phyloP scores from a whole-genome alignment of 1,140 invertebrate genomes.

The Lasaia peninsularis region DNA sequence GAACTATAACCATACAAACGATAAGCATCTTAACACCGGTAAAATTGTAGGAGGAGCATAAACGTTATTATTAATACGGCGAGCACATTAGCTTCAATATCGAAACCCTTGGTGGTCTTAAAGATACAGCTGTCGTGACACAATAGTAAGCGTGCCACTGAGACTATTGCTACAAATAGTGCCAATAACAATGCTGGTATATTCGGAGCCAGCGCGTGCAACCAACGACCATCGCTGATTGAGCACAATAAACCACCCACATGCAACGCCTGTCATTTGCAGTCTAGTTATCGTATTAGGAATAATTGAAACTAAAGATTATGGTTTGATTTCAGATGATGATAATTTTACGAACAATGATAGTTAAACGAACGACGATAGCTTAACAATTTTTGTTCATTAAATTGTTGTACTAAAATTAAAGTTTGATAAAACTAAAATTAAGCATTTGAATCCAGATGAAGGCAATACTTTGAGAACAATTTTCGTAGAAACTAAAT shows the following conservation, averaged over 20 bases:
- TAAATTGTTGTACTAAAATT: no score
- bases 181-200: conserved; percentile 58
- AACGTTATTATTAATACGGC: not conserved
- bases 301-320: conserved; percentile 5
- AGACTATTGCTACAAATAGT: conserved; percentile 47
- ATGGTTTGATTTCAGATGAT: not conserved
- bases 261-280: conserved; percentile 37
- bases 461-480: no score
- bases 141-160: conserved; percentile 41
- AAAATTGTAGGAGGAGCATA: conserved; percentile 1
- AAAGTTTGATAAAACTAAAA: no score
- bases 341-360: not conserved
- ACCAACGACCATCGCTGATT: conserved; percentile 58
- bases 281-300: conserved; percentile 19
- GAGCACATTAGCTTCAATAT: conserved; percentile 20
- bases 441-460: no score
- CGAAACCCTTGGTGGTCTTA: conserved; percentile 40
- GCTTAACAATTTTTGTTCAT: not conserved
- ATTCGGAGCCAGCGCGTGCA: conserved; percentile 57
- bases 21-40: not conserved
- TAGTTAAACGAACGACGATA: not conserved
- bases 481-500: no score
- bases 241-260: conserved; percentile 63
- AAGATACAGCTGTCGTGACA: conserved; percentile 27
- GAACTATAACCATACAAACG: not conserved